Base-by-base conservation (phyloP, 2,797 vertebrate genomes). In the Margarornis squamiger region DNA sequence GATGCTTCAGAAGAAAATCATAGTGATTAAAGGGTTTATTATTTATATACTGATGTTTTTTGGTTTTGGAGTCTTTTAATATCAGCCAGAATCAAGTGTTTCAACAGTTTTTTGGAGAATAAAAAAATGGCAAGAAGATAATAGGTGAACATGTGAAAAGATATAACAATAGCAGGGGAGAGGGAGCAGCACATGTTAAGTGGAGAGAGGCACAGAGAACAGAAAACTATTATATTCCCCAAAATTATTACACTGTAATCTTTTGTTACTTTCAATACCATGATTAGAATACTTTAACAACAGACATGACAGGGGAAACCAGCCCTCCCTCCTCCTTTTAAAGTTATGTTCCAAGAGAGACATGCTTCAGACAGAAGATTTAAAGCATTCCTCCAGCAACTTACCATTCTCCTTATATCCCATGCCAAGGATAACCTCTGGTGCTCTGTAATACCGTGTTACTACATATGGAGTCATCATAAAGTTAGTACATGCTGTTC, bases 401-500 rank as follows among this genome's bases (percentile, higher is more conserved):
- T 98, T 96, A 99, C 99, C 99, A 15, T 99, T 99, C 97, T 99
- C 99, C 76, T 99, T 99, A 96, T 99, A 99, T 96, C 99, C 99
- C 99, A 99, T 99, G 43, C 99, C 99, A 91, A 99, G 98, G 96
- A 99, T 99, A 97, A 99, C 99, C 95, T 99, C 99, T 1, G 99
- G 99, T 2, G 99, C 99, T 39, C 99, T 98, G 97, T 99, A 99
- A 96, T 99, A 99, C 88, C 99, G 98, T 7, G 99, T 99, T 92
- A 99, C 99, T 92, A 99, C 99, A 4, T 99, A 99, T 1, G 99
- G 99, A 12, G 99, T 99, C 99, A 99, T 99, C 99, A 99, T 99
- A 93, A 99, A 99, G 97, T 99, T 99, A 86, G 99, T 99, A 97
- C 99, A 99, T 6, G 99, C 99, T 12, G 99, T 99, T 92, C 99